Evolutionary conservation across 2,888 invertebrate genomes (phyloP).

Genomic region (Orthosia gracilis): DNA sequence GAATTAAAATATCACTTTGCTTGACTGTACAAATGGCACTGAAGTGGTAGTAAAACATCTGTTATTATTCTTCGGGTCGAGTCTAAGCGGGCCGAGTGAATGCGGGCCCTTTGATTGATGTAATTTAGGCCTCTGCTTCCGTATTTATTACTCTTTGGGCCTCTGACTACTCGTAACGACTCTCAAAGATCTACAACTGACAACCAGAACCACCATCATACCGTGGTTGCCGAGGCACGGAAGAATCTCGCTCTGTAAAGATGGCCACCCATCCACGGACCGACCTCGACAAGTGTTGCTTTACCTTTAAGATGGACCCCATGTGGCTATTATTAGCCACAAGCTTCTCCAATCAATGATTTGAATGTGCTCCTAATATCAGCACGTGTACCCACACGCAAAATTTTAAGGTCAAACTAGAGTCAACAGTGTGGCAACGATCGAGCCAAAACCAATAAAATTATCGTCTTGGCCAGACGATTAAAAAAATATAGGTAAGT

Average conservation of each 20-base stretch:
- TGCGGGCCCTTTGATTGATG: too few relatives aligned
- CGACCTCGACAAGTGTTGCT: not conserved
- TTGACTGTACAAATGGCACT: too few relatives aligned
- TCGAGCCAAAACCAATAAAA: constrained; percentile 49
- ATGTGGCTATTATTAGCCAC: not conserved
- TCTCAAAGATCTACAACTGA: not conserved
- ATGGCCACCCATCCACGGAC: not conserved
- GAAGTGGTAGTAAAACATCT: too few relatives aligned
- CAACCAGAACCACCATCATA: not conserved
- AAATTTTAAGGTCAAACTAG: constrained; percentile 35
- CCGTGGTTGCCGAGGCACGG: not conserved
- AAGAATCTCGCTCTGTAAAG: not conserved
- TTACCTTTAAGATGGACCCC: not conserved
- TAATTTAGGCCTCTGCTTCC: too few relatives aligned
- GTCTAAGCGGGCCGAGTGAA: too few relatives aligned
- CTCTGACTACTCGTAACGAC: not conserved
- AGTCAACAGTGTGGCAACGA: constrained; percentile 17
- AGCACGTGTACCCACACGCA: constrained; percentile 26
- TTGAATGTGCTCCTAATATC: not conserved
- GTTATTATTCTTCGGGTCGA: too few relatives aligned
- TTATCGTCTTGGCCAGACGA: constrained; percentile 36
- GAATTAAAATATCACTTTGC: too few relatives aligned
- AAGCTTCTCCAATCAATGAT: not conserved
- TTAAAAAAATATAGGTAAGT: constrained; percentile 35
- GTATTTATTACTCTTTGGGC: too few relatives aligned